Base-by-base conservation (phyloP, 2,113 vertebrate species). In the Caranx melampygus region DNA sequence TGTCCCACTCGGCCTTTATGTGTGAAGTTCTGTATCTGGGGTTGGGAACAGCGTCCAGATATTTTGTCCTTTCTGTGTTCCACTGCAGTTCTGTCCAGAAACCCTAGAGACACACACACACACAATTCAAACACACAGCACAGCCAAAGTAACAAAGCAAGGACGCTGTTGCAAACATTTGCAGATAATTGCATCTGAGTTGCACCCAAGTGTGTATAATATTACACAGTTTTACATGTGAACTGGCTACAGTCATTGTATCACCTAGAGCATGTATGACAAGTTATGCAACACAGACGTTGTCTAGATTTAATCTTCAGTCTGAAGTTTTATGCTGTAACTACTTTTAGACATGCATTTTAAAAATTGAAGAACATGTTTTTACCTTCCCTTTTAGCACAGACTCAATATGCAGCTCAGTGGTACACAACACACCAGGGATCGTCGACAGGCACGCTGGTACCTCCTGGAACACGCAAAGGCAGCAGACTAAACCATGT, bases 11-110 rank as follows among this genome's bases (percentile, higher is more conserved):
- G 40, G 68, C 94, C 83, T 87, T 92, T 40, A 96, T 92, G 60
- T 93, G 47, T 0, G 87, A 93, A 63, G 90, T 95, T 85, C 89
- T 95, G 89, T 96, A 98, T 78, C 94, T 89, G 42, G 96, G 90
- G 67, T 91, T 93, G 2, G 96, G 95, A 61, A 95, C 94, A 3
- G 95, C 87, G 4, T 95, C 85, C 5, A 95, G 91, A 76, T 96
- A 96, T 81, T 96, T 97, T 34, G 95, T 91, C 60, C 92, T 95
- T 61, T 99, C 97, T 31, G 96, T 89, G 90, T 96, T 96, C 81
- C 94, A 93, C 69, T 88, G 96, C 74, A 99, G 93, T 84, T 97
- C 97, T 74, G 95, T 94, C 97, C 97, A 99, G 92, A 97, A 98
- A 7, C 95, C 96, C 91, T 92, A 95, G 78, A 94, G 93, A 79